Evolutionary conservation across 2,797 vertebrate species (phyloP).

Genomic region (Hemitrygon akajei): DNA sequence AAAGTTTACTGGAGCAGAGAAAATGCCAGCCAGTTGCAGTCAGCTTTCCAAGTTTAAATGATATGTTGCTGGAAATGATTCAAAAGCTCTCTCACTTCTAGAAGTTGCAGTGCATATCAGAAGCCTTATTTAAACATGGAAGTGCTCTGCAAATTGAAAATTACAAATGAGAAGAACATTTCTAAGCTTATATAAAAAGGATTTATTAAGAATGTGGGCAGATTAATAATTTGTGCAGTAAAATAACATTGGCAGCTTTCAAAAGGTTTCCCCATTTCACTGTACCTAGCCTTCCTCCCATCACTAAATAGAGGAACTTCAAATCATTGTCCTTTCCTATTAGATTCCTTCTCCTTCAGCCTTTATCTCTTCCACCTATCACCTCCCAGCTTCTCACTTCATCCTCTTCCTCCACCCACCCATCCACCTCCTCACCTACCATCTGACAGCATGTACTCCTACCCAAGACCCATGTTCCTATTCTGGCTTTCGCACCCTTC

Average conservation of each 20-base stretch:
- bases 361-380: no score
- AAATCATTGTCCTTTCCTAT: background rate
- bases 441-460: no score
- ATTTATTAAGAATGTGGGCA: background rate
- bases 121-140: constrained; percentile 1
- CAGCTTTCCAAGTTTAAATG: background rate
- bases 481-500: no score
- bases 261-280: background rate
- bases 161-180: background rate
- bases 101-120: background rate
- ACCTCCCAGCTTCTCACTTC: no score
- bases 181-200: background rate
- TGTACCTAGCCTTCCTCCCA: background rate
- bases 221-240: background rate
- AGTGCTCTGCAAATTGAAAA: background rate
- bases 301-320: background rate
- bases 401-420: no score
- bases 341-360: no score
- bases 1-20: background rate
- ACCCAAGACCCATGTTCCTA: no score
- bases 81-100: background rate
- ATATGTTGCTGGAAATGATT: constrained; percentile 1
- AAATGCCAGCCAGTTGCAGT: background rate
- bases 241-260: background rate
- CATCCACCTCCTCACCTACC: no score